phyloP scores from a whole-genome alignment of 2,797 vertebrate species.

The Enteromius unitaeniatus region DNA sequence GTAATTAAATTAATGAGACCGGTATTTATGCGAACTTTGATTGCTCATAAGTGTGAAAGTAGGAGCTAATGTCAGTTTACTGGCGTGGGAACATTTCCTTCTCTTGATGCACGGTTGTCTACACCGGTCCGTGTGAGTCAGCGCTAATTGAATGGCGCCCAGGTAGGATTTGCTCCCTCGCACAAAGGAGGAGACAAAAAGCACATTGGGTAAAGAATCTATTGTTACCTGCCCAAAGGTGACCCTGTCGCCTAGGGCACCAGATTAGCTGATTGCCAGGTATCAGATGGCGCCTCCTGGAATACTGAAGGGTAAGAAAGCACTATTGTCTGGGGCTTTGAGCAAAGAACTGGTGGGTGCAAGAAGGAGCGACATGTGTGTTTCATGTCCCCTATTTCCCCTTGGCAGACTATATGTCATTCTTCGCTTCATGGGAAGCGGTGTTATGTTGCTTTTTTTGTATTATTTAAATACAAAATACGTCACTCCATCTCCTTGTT shows the following conservation, averaged over 20 bases:
- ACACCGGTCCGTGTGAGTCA: constrained; percentile 59
- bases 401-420: constrained; percentile 75
- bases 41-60: not conserved
- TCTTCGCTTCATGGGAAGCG: constrained; percentile 49
- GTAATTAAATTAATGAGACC: not conserved
- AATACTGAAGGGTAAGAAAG: constrained; percentile 87
- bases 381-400: constrained; percentile 61
- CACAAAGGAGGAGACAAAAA: constrained; percentile 60
- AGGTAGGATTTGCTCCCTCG: constrained; percentile 59
- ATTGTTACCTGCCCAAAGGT: constrained; percentile 85
- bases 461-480: constrained; percentile 55
- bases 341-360: constrained; percentile 58
- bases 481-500: constrained; percentile 55
- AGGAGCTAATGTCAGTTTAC: constrained; percentile 17
- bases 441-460: constrained; percentile 60
- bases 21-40: not conserved
- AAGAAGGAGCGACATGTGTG: constrained; percentile 63
- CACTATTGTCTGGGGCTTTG: constrained; percentile 77
- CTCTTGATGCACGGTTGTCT: constrained; percentile 43
- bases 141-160: constrained; percentile 63
- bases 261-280: constrained; percentile 87
- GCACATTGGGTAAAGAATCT: constrained; percentile 64
- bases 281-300: constrained; percentile 84
- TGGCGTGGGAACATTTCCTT: constrained; percentile 63
- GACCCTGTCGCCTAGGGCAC: constrained; percentile 85